Conservation (phyloP, 2,888 invertebrate species). For the Adelognathus sp. region DNA sequence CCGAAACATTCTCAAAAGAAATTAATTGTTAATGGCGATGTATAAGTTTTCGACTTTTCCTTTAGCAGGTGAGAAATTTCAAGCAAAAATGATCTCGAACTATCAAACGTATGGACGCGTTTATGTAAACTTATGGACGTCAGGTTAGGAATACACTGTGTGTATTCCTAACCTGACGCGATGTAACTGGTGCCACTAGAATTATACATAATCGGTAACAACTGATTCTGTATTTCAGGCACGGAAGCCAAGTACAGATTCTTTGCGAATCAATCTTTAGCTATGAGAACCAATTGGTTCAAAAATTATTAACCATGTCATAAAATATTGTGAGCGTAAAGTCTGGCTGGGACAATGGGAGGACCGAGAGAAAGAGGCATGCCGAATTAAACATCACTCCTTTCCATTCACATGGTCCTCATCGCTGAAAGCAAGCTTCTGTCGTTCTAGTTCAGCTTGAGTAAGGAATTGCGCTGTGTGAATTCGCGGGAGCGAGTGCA, state of each 20-base stretch:
- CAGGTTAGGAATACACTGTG: too few relatives aligned
- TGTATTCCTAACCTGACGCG: too few relatives aligned
- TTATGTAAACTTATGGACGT: too few relatives aligned
- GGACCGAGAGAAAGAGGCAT: not conserved
- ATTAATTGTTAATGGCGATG: too few relatives aligned
- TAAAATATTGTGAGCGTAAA: not conserved
- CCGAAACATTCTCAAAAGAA: not conserved
- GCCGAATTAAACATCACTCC: conserved; percentile 57
- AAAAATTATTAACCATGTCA: not conserved
- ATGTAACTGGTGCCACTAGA: too few relatives aligned
- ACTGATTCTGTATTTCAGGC: too few relatives aligned
- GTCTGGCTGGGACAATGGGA: conserved; percentile 13
- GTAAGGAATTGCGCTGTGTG: conserved; percentile 18
- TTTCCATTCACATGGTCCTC: conserved; percentile 48
- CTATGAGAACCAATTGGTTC: not conserved
- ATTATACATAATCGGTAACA: too few relatives aligned
- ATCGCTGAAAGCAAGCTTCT: not conserved
- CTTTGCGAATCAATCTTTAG: not conserved
- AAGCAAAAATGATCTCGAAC: too few relatives aligned
- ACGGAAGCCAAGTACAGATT: too few relatives aligned
- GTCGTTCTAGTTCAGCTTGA: conserved; percentile 21
- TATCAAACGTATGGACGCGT: too few relatives aligned
- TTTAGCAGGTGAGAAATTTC: too few relatives aligned
- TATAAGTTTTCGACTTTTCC: too few relatives aligned
- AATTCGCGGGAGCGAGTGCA: conserved; percentile 32